phyloP scores from a whole-genome alignment of 2,888 invertebrate species.

The Zygothrica quintamaculata region DNA sequence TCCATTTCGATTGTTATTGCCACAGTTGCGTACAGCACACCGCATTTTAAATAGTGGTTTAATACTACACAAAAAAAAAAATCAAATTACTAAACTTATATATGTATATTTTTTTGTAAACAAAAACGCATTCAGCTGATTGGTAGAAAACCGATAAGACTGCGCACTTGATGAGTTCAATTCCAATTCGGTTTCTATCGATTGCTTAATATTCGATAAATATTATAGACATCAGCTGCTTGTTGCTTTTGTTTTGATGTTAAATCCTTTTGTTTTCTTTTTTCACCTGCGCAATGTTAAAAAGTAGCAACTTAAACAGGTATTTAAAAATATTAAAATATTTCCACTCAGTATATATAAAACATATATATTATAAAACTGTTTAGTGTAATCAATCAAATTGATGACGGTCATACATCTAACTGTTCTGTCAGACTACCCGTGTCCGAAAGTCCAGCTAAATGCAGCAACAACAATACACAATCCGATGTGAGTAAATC shows the following conservation, averaged over 20 bases:
- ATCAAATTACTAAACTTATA: neutral
- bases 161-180: too few species aligned
- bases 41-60: slow-evolving; percentile 42
- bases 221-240: slow-evolving; percentile 37
- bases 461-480: slow-evolving; percentile 12
- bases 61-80: slow-evolving; percentile 4
- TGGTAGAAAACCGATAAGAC: too few species aligned
- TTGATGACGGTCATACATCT: slow-evolving; percentile 27
- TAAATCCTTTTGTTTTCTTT: slow-evolving; percentile 2
- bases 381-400: slow-evolving; percentile 54
- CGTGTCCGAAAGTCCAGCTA: neutral
- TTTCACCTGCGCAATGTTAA: slow-evolving; percentile 62
- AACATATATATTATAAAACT: neutral
- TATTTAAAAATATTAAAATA: slow-evolving; percentile 27
- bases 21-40: slow-evolving; percentile 60
- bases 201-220: too few species aligned
- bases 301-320: slow-evolving; percentile 79
- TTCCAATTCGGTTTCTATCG: too few species aligned
- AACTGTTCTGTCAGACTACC: neutral
- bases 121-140: too few species aligned
- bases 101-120: too few species aligned
- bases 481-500: slow-evolving; percentile 15
- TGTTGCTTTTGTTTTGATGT: slow-evolving; percentile 26
- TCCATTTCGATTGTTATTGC: slow-evolving; percentile 54
- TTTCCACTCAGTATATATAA: too few species aligned